Evolutionary conservation across 2,888 invertebrate species (phyloP).

Genomic region (Drosophila bunnanda): DNA sequence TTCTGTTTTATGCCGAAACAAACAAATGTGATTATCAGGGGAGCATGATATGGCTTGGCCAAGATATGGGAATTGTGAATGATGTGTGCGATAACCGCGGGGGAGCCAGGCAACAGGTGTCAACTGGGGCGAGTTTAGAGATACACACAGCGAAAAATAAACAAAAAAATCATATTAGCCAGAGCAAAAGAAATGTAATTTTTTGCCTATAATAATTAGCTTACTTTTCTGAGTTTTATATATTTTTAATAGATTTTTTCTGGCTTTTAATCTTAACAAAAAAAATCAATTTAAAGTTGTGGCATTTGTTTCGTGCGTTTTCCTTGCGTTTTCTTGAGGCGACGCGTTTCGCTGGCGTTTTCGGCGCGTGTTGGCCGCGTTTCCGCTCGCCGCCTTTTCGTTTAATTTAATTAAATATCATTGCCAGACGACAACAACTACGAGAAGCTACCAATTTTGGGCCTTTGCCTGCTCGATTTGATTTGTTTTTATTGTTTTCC

Average conservation of each 20-base stretch:
- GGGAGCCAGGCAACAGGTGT: constrained; percentile 26
- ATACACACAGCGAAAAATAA: constrained; percentile 6
- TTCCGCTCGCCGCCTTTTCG: neutral
- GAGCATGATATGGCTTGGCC: constrained; percentile 14
- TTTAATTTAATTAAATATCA: constrained; percentile 32
- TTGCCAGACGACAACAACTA: constrained; percentile 20
- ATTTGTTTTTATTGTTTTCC: constrained; percentile 21
- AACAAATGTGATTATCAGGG: constrained; percentile 30
- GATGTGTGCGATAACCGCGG: constrained; percentile 36
- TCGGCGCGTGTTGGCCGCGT: constrained; percentile 11
- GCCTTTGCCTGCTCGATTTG: constrained; percentile 13
- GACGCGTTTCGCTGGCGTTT: constrained; percentile 14
- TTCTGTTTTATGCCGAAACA: neutral
- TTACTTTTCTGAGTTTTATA: fast-evolving
- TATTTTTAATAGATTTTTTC: neutral
- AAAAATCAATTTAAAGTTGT: neutral
- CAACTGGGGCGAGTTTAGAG: constrained; percentile 9
- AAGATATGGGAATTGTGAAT: constrained; percentile 36
- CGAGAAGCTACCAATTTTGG: constrained; percentile 26
- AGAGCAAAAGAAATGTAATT: fast-evolving
- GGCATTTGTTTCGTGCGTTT: neutral
- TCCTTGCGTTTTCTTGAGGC: neutral
- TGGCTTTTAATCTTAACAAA: no score
- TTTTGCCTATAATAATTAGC: neutral
- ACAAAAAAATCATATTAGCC: no score